phyloP scores from a whole-genome alignment of 2,113 vertebrate species.

The Candoia aspera region DNA sequence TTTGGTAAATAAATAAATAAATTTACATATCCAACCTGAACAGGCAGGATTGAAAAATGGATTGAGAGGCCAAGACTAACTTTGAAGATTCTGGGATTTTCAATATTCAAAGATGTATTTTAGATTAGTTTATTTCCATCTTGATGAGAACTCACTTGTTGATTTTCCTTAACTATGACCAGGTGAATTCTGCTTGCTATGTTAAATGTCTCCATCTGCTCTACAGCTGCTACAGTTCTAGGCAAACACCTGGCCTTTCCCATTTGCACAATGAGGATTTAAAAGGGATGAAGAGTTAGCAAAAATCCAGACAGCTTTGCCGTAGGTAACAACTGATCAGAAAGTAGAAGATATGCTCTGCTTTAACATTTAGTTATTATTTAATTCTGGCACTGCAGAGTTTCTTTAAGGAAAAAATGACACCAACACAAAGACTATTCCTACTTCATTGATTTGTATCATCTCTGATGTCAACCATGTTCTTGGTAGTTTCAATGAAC shows the following conservation, averaged over 20 bases:
- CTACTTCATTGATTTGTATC: not conserved
- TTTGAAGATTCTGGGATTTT: not conserved
- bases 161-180: constrained; percentile 59
- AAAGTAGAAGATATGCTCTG: not conserved
- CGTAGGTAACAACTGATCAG: not conserved
- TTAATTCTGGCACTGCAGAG: rapidly evolving
- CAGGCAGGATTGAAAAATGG: not conserved
- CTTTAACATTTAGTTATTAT: not conserved
- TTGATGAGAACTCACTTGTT: constrained; percentile 54
- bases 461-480: not conserved
- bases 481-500: not conserved
- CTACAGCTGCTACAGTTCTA: constrained; percentile 69
- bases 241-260: constrained; percentile 64
- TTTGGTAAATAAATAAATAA: too few relatives aligned
- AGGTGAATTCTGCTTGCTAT: constrained; percentile 69
- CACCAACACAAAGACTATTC: not conserved
- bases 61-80: not conserved
- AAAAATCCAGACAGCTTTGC: constrained; percentile 23
- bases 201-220: constrained; percentile 61
- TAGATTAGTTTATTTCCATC: constrained; percentile 15
- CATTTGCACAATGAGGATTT: not conserved
- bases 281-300: constrained; percentile 5
- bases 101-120: not conserved
- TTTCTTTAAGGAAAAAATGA: not conserved
- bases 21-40: not conserved